Evolutionary conservation across 2,888 invertebrate species (phyloP), one percentile per base, ranked within the genome.

Genomic region (Tribolium freemani): DNA sequence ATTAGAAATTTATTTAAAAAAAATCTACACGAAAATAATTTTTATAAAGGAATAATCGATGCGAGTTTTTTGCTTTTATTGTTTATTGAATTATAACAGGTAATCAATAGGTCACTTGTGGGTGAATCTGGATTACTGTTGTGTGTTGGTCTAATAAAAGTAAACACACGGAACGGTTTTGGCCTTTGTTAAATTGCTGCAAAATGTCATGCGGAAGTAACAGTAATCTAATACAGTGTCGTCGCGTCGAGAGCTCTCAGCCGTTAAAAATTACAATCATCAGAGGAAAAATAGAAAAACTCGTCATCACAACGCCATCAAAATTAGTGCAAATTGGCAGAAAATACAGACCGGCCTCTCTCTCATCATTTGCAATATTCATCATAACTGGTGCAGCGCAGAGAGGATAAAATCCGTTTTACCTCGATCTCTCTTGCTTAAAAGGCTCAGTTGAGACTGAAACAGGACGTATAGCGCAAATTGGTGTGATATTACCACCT

Each of bases 271-370:
- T 86, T 86, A 86, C 86, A 86, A 86, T 86, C 86, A 85, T 79
- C 82, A 66, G 79, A 57, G 79, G 85, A 86, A 86, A 86, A 86
- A 86, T 86, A 86, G 86, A 85, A 85, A 86, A 86, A 86, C 82
- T 81, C 74, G 80, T 78, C 81, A 80, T 79, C 80, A 84, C 85
- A 85, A 85, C 86, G 84, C 84, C 84, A 86, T 86, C 84, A 84
- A 86, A 86, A 87, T 87, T 87, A 87, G 86, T 83, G 86, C 80
- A 86, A 83, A 87, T 85, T 87, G 86, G 82, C 86, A 84, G 84
- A 86, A 87, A 87, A 86, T 86, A 84, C 83, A 82, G 81, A 83
- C 82, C 83, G 80, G 79, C 80, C 81, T 80, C 75, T 74, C 76
- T 77, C 80, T 67, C 67, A 50, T 67, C 67, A 64, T 72, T 63